Evolutionary conservation across 2,888 invertebrate species (phyloP).

Genomic region (Apocheima hispidaria): DNA sequence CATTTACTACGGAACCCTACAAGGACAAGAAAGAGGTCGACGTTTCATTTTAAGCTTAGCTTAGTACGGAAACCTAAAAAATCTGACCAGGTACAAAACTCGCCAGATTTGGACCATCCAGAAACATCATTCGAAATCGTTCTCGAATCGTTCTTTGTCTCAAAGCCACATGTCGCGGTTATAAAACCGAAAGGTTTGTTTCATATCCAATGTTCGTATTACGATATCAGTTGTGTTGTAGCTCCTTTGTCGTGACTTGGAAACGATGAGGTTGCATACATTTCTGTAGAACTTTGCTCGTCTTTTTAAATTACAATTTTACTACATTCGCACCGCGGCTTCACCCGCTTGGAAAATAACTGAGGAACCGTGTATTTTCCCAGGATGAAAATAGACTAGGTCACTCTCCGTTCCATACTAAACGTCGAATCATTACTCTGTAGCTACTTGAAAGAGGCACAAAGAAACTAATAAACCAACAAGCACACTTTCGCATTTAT

Average conservation of each 20-base stretch:
- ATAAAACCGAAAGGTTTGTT: conserved; percentile 28
- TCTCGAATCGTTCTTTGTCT: conserved; percentile 39
- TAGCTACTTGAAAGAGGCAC: too few species aligned
- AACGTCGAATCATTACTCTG: too few species aligned
- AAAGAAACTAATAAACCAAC: too few species aligned
- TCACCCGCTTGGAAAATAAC: too few species aligned
- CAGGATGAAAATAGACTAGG: too few species aligned
- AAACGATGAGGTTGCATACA: conserved; percentile 17
- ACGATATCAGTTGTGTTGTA: conserved; percentile 20
- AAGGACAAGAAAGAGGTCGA: too few species aligned
- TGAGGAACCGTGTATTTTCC: too few species aligned
- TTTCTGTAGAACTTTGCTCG: not conserved
- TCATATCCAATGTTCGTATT: conserved; percentile 12
- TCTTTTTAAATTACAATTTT: too few species aligned
- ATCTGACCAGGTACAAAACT: not conserved
- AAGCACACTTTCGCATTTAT: too few species aligned
- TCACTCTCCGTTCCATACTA: too few species aligned
- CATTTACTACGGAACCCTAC: too few species aligned
- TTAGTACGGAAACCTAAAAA: not conserved
- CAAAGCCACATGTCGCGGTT: conserved; percentile 40
- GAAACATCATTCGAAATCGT: conserved; percentile 39
- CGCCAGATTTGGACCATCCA: not conserved
- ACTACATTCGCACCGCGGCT: not conserved
- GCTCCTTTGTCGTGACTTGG: conserved; percentile 21
- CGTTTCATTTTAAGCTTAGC: too few species aligned